Conservation (phyloP, 35 echinoderm and acorn worm species). For the Stichopus chloronotus region DNA sequence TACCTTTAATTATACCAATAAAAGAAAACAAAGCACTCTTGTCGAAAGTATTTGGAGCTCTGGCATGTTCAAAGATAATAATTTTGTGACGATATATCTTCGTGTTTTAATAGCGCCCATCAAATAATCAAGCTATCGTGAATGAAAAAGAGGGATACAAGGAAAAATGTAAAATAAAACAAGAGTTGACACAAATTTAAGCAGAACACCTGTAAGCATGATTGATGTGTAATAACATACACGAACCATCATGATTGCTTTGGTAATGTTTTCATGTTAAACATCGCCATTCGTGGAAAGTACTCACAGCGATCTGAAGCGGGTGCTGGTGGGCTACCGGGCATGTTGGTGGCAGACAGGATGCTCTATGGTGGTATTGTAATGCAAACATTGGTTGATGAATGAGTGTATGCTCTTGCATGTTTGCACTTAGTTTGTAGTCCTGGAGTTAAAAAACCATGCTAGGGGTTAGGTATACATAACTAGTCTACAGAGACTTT, state of each 20-base stretch:
- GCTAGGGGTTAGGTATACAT: not conserved
- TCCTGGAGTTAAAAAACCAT: not conserved
- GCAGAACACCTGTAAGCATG: constrained; percentile 4
- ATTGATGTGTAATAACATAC: not conserved
- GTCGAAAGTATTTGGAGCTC: not conserved
- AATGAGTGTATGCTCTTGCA: not conserved
- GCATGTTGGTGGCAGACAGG: not conserved
- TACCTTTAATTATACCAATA: not conserved
- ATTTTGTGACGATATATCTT: not conserved
- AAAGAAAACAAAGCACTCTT: not conserved
- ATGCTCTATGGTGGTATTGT: not conserved
- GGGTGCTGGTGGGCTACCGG: not conserved
- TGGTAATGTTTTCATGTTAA: constrained; percentile 25
- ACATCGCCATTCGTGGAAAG: constrained; percentile 3
- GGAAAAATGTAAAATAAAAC: not conserved
- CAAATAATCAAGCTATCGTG: not conserved
- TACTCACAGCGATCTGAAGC: not conserved
- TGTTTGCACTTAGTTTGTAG: constrained; percentile 1
- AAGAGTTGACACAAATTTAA: not conserved
- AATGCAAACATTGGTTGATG: not conserved
- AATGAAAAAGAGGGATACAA: too few relatives aligned
- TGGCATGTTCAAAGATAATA: not conserved
- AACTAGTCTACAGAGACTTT: not conserved
- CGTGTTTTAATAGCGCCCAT: not conserved
- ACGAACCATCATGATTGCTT: constrained; percentile 15